Base-by-base conservation (phyloP, 2,113 vertebrate species). In the Sitta europaea region DNA sequence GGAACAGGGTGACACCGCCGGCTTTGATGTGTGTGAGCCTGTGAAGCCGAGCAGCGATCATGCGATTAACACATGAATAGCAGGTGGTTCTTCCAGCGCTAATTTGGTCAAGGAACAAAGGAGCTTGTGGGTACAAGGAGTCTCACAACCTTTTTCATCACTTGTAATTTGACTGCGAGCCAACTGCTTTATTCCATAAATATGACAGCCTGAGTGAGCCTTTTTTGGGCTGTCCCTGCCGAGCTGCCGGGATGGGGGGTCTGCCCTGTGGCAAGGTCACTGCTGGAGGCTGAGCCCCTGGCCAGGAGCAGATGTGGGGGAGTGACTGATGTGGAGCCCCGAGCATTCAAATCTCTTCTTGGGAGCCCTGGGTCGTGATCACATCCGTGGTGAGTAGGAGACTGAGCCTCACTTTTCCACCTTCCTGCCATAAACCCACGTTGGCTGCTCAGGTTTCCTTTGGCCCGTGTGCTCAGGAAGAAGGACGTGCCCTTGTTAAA, bases 41-140 rank as follows among this genome's bases (percentile, higher is more conserved):
- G 85, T 6, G 12, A 65, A 66, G 48, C 23, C 10, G 42, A 80
- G 81, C 73, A 11, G 51, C 4, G 21, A 55, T 59, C 94, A 88
- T 94, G 94, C 43, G 33, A 96, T 88, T 79, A 82, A 94, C 95
- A 94, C 86, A 72, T 92, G 83, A 94, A 91, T 86, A 91, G 90
- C 90, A 94, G 95, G 86, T 88, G 95, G 45, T 50, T 82, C 86
- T 94, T 53, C 61, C 90, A 58, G 42, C 78, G 29, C 79, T 77
- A 42, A 53, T 93, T 86, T 62, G 48, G 77, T 65, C 68, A 25
- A 13, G 47, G 88, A 89, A 95, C 84, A 91, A 91, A 92, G 84
- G 84, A 92, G 57, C 19, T 35, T 35, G 90, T 94, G 92, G 85
- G 92, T 81, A 91, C 88, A 25, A 67, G 87, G 77, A 91, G 77